These are phyloP conservation scores for Ammodramus savannarum DNA, from an alignment of 2,113 vertebrate species.

Conservation along the genomic window DNA sequence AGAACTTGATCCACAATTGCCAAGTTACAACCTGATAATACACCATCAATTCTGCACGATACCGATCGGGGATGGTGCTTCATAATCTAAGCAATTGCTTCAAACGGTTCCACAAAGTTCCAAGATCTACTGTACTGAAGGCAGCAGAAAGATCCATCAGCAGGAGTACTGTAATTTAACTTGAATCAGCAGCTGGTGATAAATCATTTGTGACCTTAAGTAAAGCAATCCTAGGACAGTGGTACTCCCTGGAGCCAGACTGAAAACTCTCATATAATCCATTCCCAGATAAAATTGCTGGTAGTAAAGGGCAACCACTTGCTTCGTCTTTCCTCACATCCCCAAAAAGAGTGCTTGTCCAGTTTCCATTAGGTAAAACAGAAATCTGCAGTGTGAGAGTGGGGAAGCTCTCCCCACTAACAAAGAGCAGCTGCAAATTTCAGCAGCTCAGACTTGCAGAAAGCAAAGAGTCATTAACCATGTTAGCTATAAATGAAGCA, in stretches of 20 bases:
- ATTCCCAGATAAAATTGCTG: neutral
- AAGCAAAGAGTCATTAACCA: conserved; percentile 5
- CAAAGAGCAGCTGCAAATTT: conserved; percentile 39
- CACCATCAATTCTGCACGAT: neutral
- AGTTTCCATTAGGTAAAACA: neutral
- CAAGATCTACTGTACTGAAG: conserved; percentile 17
- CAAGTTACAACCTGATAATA: neutral
- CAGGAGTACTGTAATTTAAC: conserved; percentile 38
- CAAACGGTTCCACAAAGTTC: neutral
- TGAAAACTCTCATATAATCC: conserved; percentile 28
- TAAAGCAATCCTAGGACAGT: neutral
- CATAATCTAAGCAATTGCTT: conserved; percentile 10
- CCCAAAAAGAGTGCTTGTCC: neutral
- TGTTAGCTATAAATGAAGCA: conserved; percentile 27
- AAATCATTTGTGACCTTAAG: conserved; percentile 48
- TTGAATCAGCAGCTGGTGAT: conserved; percentile 26
- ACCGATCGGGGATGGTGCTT: neutral
- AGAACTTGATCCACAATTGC: conserved; percentile 25
- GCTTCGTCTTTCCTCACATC: neutral
- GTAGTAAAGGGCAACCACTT: neutral
- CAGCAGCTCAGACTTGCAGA: neutral
- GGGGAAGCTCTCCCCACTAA: neutral
- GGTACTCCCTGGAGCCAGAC: conserved; percentile 9
- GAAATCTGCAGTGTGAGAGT: neutral
- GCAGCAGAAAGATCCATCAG: conserved; percentile 30